Evolutionary conservation across 2,113 vertebrate species (phyloP).

Genomic region (Natator depressus): DNA sequence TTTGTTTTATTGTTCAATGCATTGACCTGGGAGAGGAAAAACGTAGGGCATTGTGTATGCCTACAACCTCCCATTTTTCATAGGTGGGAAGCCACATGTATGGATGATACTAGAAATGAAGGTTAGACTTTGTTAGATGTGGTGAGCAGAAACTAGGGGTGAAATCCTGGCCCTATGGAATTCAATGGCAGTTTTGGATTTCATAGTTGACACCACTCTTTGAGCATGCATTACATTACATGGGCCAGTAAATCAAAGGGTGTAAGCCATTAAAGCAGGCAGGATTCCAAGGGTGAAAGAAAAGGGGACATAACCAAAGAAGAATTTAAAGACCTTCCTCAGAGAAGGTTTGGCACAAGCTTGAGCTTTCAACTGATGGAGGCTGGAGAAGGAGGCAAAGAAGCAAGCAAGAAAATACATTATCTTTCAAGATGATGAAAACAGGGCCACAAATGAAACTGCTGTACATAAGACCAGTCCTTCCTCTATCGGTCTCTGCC

Average conservation of each 20-base stretch:
- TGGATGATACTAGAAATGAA: neutral
- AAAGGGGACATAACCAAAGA: neutral
- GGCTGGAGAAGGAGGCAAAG: neutral
- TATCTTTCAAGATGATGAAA: neutral
- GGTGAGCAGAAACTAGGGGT: neutral
- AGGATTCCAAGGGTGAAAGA: neutral
- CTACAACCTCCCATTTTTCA: neutral
- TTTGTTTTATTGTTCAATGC: neutral
- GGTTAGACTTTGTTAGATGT: neutral
- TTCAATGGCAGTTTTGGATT: neutral
- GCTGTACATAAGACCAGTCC: fast-evolving
- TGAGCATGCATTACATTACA: neutral
- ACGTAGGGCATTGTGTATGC: fast-evolving
- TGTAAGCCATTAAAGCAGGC: no score
- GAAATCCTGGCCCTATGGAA: neutral
- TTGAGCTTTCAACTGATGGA: neutral
- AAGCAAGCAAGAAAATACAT: neutral
- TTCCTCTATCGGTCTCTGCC: fast-evolving
- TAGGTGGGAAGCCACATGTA: neutral
- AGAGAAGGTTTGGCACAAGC: neutral
- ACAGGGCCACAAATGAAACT: neutral
- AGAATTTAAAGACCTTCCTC: neutral
- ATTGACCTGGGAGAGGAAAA: neutral
- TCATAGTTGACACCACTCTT: neutral
- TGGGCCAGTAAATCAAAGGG: neutral